phyloP scores from a whole-genome alignment of 2,113 vertebrate genomes.

The Anseranas semipalmata region DNA sequence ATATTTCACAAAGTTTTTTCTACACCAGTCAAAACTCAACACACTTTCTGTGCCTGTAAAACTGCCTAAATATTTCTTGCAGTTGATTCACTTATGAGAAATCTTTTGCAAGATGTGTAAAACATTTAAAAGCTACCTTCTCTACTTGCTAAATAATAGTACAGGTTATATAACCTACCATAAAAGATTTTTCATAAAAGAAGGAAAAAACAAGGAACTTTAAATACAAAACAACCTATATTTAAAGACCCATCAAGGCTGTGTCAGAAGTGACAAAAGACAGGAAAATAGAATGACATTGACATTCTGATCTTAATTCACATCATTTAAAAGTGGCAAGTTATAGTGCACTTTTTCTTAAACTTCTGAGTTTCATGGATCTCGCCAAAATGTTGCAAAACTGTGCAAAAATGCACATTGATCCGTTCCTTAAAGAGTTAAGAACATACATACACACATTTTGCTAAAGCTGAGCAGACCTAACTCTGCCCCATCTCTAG shows the following conservation, averaged over 20 bases:
- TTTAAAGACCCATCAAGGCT: constrained; percentile 48
- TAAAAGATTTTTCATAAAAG: constrained; percentile 27
- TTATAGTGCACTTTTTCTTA: neutral
- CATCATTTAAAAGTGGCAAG: neutral
- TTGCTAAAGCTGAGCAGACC: neutral
- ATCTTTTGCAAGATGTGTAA: constrained; percentile 1
- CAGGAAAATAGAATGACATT: constrained; percentile 5
- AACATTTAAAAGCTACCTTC: constrained; percentile 39
- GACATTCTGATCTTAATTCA: constrained; percentile 48
- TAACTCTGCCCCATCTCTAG: neutral
- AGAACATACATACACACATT: neutral
- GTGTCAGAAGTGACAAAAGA: constrained; percentile 39
- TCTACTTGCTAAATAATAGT: neutral
- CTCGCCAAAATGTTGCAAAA: neutral
- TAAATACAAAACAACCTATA: constrained; percentile 35
- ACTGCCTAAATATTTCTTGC: constrained; percentile 42
- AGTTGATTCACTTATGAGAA: neutral
- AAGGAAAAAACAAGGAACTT: constrained; percentile 43
- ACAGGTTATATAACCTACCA: constrained; percentile 9
- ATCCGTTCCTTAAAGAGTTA: neutral
- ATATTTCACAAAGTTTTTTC: constrained; percentile 5
- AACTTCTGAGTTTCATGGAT: neutral
- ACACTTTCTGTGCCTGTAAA: neutral
- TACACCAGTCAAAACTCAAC: constrained; percentile 32
- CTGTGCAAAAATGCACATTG: neutral